Conservation (phyloP, 1,140 invertebrate genomes). For the Oreohelix idahoensis region DNA sequence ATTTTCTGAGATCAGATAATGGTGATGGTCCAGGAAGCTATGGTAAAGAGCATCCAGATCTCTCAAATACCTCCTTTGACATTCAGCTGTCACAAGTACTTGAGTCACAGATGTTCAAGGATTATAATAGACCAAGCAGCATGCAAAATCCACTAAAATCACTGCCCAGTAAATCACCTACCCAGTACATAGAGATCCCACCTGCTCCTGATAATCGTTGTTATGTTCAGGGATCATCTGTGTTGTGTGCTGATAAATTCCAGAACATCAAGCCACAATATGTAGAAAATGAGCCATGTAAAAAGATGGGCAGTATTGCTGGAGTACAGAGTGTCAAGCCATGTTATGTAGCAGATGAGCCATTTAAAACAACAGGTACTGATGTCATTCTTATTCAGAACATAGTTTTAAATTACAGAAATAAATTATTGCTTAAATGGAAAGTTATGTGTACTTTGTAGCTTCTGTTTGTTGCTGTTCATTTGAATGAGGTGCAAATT, state of each 20-base stretch:
- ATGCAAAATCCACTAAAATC: neutral
- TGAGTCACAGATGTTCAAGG: neutral
- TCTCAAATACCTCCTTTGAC: neutral
- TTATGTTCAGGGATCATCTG: neutral
- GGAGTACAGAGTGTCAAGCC: neutral
- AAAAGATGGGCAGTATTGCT: neutral
- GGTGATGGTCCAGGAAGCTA: neutral
- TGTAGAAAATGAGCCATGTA: neutral
- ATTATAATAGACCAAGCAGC: neutral
- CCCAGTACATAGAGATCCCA: neutral
- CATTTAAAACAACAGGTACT: neutral
- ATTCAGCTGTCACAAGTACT: neutral
- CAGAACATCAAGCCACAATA: neutral
- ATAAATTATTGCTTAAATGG: neutral
- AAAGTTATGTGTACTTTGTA: neutral
- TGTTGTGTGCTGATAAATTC: neutral
- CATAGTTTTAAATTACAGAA: neutral
- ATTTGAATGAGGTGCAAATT: no score
- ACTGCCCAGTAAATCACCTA: neutral
- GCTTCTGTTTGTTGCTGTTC: neutral
- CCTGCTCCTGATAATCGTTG: neutral
- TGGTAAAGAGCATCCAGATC: neutral
- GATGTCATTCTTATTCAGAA: neutral
- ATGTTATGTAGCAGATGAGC: neutral
- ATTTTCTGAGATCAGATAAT: neutral